Conservation (phyloP, 1,140 invertebrate genomes). For the Panagrolaimus sp. region DNA sequence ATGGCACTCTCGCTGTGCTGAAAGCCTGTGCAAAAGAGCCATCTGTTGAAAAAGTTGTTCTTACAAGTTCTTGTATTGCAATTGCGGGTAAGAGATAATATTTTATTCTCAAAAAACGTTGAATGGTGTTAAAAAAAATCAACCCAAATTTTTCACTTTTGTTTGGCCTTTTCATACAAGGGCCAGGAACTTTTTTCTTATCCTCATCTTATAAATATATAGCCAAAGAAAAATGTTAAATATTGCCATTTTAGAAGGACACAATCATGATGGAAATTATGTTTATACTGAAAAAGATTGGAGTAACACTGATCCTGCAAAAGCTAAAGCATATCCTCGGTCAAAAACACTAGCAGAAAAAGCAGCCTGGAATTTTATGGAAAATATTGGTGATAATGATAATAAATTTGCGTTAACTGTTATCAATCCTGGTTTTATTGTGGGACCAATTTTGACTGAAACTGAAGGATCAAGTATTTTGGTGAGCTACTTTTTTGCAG, state of each 20-base stretch:
- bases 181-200: too few relatives aligned
- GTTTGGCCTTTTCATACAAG: too few relatives aligned
- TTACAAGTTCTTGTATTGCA: slow-evolving; percentile 64
- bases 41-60: slow-evolving; percentile 62
- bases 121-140: too few relatives aligned
- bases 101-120: too few relatives aligned
- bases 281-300: slow-evolving; percentile 63
- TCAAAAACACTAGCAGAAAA: slow-evolving; percentile 64
- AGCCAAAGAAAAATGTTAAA: too few relatives aligned
- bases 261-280: slow-evolving; percentile 55
- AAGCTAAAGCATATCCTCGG: slow-evolving; percentile 60
- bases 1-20: slow-evolving; percentile 63
- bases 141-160: too few relatives aligned
- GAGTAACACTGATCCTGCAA: slow-evolving; percentile 59
- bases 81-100: slow-evolving; percentile 59
- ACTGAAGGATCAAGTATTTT: slow-evolving; percentile 45
- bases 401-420: slow-evolving; percentile 63
- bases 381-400: slow-evolving; percentile 29
- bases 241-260: slow-evolving; percentile 49
- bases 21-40: slow-evolving; percentile 60
- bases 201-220: too few relatives aligned
- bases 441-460: slow-evolving; percentile 62
- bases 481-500: too few relatives aligned
- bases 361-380: slow-evolving; percentile 63
- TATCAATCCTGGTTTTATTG: slow-evolving; percentile 62